Percentiles rank a stretch among this genome's conserved stretches.
phyloP scores from a whole-genome alignment of 2,797 vertebrate genomes.

The Meda fulgida region DNA sequence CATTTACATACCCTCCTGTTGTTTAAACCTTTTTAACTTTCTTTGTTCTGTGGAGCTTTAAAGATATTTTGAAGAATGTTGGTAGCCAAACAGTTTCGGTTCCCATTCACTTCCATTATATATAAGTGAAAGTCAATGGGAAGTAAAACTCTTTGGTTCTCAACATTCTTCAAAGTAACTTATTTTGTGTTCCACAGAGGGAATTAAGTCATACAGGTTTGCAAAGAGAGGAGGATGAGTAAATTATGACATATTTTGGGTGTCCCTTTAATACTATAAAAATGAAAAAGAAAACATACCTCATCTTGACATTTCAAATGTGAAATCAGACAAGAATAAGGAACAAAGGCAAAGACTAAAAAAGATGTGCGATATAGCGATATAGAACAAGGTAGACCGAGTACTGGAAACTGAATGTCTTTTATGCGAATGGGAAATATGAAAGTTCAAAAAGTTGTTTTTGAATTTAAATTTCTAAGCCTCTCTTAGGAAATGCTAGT shows the following conservation, averaged over 20 bases:
- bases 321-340: background rate
- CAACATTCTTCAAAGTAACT: background rate
- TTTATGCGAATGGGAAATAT: background rate
- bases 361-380: conserved; percentile 5
- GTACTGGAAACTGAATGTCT: background rate
- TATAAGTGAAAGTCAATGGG: background rate
- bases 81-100: background rate
- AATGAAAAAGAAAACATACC: background rate
- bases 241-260: background rate
- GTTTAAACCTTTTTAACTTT: background rate
- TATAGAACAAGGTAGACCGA: background rate
- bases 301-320: conserved; percentile 6
- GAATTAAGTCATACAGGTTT: background rate
- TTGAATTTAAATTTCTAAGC: background rate
- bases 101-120: background rate
- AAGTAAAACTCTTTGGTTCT: background rate
- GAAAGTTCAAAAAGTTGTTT: background rate
- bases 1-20: background rate
- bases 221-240: background rate
- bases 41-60: background rate
- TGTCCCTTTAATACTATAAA: background rate
- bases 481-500: background rate
- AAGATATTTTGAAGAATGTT: background rate
- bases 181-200: background rate
- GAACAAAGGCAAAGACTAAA: conserved; percentile 23